phyloP scores from a whole-genome alignment of 2,113 vertebrate genomes.

The Tachycineta bicolor region DNA sequence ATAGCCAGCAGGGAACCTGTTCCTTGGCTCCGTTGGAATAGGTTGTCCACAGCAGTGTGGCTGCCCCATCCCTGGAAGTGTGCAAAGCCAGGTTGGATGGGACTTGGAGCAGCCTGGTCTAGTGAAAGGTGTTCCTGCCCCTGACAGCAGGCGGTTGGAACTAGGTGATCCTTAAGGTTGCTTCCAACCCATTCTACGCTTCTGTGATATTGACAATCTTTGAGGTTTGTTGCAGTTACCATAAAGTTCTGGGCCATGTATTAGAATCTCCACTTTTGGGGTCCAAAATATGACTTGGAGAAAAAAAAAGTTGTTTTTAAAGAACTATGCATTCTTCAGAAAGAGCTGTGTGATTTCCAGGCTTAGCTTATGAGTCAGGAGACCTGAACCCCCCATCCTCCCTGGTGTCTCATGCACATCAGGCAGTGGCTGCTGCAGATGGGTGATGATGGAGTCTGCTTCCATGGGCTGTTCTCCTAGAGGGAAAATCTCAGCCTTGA shows the following conservation, averaged over 20 bases:
- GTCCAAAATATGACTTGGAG: not conserved
- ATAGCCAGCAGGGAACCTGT: no score
- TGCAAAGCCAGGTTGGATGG: fast-evolving
- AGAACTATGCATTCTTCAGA: not conserved
- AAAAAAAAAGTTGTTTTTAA: not conserved
- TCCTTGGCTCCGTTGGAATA: not conserved
- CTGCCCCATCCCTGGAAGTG: not conserved
- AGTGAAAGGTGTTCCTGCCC: not conserved
- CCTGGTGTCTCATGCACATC: not conserved
- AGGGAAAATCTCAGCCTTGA: not conserved
- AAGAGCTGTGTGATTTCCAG: not conserved
- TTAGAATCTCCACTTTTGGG: not conserved
- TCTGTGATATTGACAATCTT: not conserved
- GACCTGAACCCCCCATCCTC: not conserved
- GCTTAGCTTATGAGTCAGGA: not conserved
- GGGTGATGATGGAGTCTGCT: fast-evolving
- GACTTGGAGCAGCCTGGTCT: not conserved
- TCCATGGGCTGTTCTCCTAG: not conserved
- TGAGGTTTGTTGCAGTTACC: not conserved
- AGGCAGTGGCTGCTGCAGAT: not conserved
- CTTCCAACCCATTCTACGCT: not conserved
- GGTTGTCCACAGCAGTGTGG: not conserved
- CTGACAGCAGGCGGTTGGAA: not conserved
- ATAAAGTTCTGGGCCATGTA: not conserved
- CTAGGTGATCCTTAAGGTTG: not conserved